Percentiles rank a stretch among this genome's conserved stretches.
phyloP scores from a whole-genome alignment of 2,888 invertebrate genomes.

The Noctua fimbriata region DNA sequence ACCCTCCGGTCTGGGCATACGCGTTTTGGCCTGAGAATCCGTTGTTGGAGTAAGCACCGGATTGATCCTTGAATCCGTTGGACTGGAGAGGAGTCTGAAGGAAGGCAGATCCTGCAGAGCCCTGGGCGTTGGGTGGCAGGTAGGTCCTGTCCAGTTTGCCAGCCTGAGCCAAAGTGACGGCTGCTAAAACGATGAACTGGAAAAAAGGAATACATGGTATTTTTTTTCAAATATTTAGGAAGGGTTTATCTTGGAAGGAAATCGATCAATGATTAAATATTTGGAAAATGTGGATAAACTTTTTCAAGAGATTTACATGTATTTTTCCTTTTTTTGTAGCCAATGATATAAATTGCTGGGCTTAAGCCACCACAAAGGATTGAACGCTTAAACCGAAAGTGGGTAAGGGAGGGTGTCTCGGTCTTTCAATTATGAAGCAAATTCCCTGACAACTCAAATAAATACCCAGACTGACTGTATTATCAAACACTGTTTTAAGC shows the following conservation, averaged over 20 bases:
- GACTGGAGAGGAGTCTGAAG: slow-evolving; percentile 63
- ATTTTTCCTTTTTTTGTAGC: not conserved
- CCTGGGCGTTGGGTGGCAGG: slow-evolving; percentile 80
- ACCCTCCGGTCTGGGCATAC: slow-evolving; percentile 36
- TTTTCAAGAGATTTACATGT: not conserved
- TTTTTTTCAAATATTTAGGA: not conserved
- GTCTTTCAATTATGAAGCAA: not conserved
- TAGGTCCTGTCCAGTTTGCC: slow-evolving; percentile 84
- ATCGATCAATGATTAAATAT: not conserved
- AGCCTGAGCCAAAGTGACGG: slow-evolving; percentile 76
- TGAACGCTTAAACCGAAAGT: not conserved
- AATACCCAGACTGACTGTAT: not conserved
- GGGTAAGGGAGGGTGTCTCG: not conserved
- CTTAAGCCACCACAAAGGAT: not conserved
- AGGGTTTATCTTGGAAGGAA: not conserved
- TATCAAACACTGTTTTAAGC: too few relatives aligned
- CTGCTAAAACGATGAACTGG: slow-evolving; percentile 81
- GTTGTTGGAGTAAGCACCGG: slow-evolving; percentile 47
- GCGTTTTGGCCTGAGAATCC: slow-evolving; percentile 33
- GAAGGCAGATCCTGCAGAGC: slow-evolving; percentile 48
- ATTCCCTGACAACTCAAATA: not conserved
- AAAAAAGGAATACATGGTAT: slow-evolving; percentile 21
- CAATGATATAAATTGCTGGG: not conserved
- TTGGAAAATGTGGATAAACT: not conserved
- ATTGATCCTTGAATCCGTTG: slow-evolving; percentile 50